These are phyloP conservation scores for Cephalopholis sonnerati DNA, from an alignment of 2,113 vertebrate genomes.

Conservation along the genomic window DNA sequence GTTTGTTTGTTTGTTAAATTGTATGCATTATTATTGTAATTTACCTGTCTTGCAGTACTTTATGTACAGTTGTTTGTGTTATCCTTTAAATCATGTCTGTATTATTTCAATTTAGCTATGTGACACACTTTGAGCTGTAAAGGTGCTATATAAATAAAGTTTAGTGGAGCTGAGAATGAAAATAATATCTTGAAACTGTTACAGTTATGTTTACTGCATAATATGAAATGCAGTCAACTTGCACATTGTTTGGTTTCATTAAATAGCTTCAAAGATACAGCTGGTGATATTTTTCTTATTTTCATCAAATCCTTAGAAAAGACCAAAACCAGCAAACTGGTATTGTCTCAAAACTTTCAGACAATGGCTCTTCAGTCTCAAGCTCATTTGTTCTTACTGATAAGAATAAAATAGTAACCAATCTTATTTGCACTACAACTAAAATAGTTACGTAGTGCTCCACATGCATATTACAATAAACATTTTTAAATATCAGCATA, in stretches of 20 bases:
- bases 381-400: background rate
- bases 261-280: too few species aligned
- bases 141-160: too few species aligned
- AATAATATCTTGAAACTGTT: background rate
- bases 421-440: background rate
- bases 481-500: background rate
- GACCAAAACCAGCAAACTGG: background rate
- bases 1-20: too few species aligned
- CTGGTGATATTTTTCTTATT: too few species aligned
- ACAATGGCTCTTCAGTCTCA: background rate
- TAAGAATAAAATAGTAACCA: background rate
- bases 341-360: background rate
- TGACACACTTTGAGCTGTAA: too few species aligned
- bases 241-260: background rate
- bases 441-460: background rate
- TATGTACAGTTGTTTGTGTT: too few species aligned
- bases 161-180: too few species aligned
- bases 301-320: too few species aligned
- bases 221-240: background rate
- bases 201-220: background rate
- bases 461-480: background rate
- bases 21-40: too few species aligned
- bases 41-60: too few species aligned
- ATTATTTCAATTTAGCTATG: too few species aligned
- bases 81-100: too few species aligned